Evolutionary conservation across 92 coral and sea anemone species (phyloP).

Genomic region (Micromussa lordhowensis): DNA sequence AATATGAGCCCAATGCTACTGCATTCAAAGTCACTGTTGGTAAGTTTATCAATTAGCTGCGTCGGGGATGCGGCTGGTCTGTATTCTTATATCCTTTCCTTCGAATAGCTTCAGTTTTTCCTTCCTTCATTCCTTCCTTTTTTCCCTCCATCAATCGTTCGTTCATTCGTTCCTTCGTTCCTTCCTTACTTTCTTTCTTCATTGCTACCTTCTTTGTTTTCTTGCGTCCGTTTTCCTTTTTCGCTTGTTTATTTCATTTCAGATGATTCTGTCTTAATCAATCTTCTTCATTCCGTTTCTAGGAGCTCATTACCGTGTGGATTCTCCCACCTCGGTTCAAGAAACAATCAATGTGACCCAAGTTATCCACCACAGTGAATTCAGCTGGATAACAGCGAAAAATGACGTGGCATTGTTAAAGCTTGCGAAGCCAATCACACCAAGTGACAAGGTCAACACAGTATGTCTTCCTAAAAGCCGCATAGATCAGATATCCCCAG

Average conservation of each 20-base stretch:
- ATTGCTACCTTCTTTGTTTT: too few relatives aligned
- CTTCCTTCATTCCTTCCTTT: too few relatives aligned
- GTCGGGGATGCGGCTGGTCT: too few relatives aligned
- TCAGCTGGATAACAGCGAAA: background rate
- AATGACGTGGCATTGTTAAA: slow-evolving; percentile 52
- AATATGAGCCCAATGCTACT: background rate
- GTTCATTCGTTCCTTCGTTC: too few relatives aligned
- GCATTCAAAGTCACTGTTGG: background rate
- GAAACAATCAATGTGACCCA: background rate
- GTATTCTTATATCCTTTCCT: too few relatives aligned
- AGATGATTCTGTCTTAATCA: too few relatives aligned
- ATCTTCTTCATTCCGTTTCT: background rate
- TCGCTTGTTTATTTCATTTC: too few relatives aligned
- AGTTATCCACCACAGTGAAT: slow-evolving; percentile 3
- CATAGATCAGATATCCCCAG: background rate
- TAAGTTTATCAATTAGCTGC: background rate
- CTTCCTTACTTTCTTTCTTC: too few relatives aligned
- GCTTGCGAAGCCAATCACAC: slow-evolving; percentile 21
- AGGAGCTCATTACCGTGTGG: background rate
- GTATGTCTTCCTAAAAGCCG: background rate
- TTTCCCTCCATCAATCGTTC: too few relatives aligned
- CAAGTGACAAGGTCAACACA: slow-evolving; percentile 40
- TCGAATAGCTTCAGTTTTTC: too few relatives aligned
- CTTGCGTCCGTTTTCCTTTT: too few relatives aligned
- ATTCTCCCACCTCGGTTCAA: background rate